Percentiles rank a stretch among this genome's conserved stretches.
Evolutionary conservation across 2,797 vertebrate species (phyloP).

Genomic region (Lerista edwardsae): DNA sequence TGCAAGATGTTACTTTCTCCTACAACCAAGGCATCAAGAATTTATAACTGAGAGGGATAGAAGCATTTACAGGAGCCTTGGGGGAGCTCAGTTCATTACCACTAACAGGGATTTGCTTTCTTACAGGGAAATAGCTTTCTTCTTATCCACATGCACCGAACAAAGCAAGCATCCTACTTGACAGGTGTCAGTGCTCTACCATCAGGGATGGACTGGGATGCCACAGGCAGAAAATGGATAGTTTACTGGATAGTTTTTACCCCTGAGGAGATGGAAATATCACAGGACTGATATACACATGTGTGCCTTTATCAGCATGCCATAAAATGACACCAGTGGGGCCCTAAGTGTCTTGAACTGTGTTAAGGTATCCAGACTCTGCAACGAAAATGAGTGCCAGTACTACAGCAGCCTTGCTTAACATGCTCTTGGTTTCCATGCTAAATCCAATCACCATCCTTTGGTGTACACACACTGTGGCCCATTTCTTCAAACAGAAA

Average conservation of each 20-base stretch:
- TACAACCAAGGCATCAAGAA: slow-evolving; percentile 36
- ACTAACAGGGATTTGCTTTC: not conserved
- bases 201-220: not conserved
- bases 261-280: too few species aligned
- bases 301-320: not conserved
- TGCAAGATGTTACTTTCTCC: slow-evolving; percentile 23
- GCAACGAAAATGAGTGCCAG: not conserved
- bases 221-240: not conserved
- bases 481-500: slow-evolving; percentile 35
- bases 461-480: too few species aligned
- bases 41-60: slow-evolving; percentile 54
- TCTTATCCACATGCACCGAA: not conserved
- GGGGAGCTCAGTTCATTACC: not conserved
- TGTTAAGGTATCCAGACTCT: not conserved
- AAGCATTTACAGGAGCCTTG: slow-evolving; percentile 3
- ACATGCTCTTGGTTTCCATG: too few species aligned
- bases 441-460: too few species aligned
- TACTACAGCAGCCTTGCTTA: not conserved
- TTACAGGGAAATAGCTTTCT: not conserved
- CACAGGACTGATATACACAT: too few species aligned
- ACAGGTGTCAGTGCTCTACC: not conserved
- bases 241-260: not conserved
- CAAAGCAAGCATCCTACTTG: not conserved
- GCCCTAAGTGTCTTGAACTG: not conserved
- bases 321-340: not conserved